Evolutionary conservation across 2,888 invertebrate genomes (phyloP).

Genomic region (Sarcophaga caerulescens): DNA sequence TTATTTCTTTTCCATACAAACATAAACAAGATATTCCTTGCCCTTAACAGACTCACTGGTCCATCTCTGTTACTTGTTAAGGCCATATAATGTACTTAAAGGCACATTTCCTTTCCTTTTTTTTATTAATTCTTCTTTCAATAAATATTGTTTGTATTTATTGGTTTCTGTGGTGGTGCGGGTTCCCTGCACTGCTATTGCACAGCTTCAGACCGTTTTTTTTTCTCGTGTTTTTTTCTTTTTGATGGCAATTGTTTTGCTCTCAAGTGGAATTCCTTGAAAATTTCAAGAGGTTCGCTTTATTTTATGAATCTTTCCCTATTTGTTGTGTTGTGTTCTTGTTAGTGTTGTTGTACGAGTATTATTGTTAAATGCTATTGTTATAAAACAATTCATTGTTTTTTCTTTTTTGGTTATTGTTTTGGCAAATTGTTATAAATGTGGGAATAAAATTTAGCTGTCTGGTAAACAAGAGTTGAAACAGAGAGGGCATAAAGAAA

Average conservation of each 20-base stretch:
- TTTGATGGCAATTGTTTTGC: constrained; percentile 52
- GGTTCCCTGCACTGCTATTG: constrained; percentile 37
- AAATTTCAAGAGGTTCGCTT: constrained; percentile 51
- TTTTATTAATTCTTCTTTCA: not conserved
- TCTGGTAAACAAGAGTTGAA: not conserved
- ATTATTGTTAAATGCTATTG: constrained; percentile 33
- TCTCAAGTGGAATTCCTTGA: constrained; percentile 65
- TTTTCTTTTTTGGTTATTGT: constrained; percentile 51
- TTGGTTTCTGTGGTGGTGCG: constrained; percentile 15
- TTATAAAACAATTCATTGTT: constrained; percentile 28
- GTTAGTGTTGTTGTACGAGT: too few species aligned
- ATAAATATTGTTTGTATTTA: not conserved
- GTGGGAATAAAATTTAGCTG: constrained; percentile 55
- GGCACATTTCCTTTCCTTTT: constrained; percentile 30
- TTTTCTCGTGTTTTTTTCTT: constrained; percentile 19
- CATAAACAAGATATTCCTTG: too few species aligned
- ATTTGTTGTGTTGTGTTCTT: constrained; percentile 23
- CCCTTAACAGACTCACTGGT: not conserved
- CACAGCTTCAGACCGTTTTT: too few species aligned
- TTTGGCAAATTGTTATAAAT: constrained; percentile 67
- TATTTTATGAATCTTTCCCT: constrained; percentile 22
- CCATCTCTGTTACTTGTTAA: not conserved
- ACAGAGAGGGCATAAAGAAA: not conserved
- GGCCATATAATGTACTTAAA: not conserved
- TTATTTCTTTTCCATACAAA: too few species aligned